Base-by-base conservation (phyloP, 2,888 invertebrate genomes). In the Coremacera marginata region DNA sequence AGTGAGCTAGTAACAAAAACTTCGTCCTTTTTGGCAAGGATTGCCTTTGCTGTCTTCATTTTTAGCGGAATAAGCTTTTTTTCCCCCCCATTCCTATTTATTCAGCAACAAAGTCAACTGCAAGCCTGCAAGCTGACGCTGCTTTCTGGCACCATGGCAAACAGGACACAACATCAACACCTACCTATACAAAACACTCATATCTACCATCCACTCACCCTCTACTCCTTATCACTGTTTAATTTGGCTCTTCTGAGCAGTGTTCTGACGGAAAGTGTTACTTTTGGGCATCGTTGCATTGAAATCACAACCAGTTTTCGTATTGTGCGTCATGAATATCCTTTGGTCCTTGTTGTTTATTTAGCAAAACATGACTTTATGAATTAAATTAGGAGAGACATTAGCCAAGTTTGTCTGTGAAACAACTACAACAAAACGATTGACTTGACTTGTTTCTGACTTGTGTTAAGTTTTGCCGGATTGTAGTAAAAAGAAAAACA, bases 321-420 rank as follows among this genome's bases (percentile, higher is more conserved):
- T 14, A 27, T n/a, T 70, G 16, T 31, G 67, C 25, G 55, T 27
- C 70, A 70, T 55, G 55, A 55, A 31, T 55, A 34, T 52, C 57
- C 37, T 57, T 72, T 19, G n/a, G 27, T 19, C 57, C 34, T 19
- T 71, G 57, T 57, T 37, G 34, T 57, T 55, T 27, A 37, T 57
- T 57, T 71, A 14, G 51, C 5, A 49, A 22, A 62, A 72, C 62
- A 72, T 25, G 44, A 25, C 49, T 49, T 72, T 72, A 62, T 60
- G 72, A 72, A 72, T 72, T 49, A 62, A 72, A 72, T 72, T 72
- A 57, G 37, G 37, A 60, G 11, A 57, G 37, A 27, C 62, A 62
- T 60, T 44, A 72, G 62, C 22, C 37, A 72, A 72, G 44, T 57
- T 52, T 16, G 70, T 70, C 19, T 7, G 57, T 25, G 57, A 25